Conservation (phyloP, 1,140 invertebrate species). For the Vanessa tameamea region DNA sequence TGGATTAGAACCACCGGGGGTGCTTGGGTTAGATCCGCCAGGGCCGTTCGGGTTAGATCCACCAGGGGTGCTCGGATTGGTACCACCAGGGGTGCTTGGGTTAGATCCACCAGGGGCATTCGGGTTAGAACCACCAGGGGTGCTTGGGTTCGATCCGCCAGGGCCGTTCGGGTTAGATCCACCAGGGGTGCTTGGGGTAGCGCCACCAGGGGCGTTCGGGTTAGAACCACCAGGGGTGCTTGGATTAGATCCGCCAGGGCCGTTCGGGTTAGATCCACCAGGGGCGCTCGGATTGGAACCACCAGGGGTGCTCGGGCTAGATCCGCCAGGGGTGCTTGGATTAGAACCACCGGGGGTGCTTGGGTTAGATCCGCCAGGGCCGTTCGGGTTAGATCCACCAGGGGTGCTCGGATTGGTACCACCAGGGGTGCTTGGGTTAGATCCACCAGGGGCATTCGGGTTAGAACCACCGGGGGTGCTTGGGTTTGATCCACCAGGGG, state of each 20-base stretch:
- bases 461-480: too few species aligned
- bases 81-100: not conserved
- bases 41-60: not conserved
- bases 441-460: too few species aligned
- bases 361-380: not conserved
- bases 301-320: too few species aligned
- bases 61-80: not conserved
- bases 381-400: not conserved
- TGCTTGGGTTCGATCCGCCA: not conserved
- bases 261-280: too few species aligned
- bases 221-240: slow-evolving; percentile 1
- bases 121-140: not conserved
- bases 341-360: too few species aligned
- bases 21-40: not conserved
- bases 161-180: not conserved
- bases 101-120: not conserved
- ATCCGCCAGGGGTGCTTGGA: too few species aligned
- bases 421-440: not conserved
- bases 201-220: not conserved
- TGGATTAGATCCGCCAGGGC: too few species aligned
- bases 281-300: too few species aligned
- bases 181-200: slow-evolving; percentile 21
- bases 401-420: not conserved
- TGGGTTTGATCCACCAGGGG: too few species aligned
- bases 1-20: not conserved